Base-by-base conservation (phyloP, 2,113 vertebrate genomes). In the Alectura lathami region DNA sequence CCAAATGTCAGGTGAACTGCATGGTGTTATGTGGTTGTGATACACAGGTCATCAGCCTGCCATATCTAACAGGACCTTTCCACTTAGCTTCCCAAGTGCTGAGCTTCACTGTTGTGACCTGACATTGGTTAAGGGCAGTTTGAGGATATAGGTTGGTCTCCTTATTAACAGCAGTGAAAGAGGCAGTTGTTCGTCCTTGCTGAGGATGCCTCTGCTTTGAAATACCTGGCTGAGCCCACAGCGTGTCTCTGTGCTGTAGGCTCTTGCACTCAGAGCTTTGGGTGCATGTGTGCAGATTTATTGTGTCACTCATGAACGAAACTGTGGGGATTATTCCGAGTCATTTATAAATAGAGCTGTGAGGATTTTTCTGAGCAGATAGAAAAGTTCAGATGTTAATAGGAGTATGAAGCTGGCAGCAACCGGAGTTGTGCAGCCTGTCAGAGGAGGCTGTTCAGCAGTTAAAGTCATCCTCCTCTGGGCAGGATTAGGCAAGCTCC, bases 401-500 rank as follows among this genome's bases (percentile, higher is more conserved):
- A 80, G 32, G 43, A 62, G 36, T 22, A 14, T 29, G 68, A 51
- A 86, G 32, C 30, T 75, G 30, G 34, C 51, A 80, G 63, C 43
- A 59, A n/a, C 23, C 1, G 10, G 72, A 56, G 47, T 24, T 1
- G 0, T 60, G 48, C 75, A 85, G 30, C 64, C 0, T 1, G 40
- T 66, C 51, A 47, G 75, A 72, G 48, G 40, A 82, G 34, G 50
- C 6, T 0, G 0, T 68, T 80, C 59, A 74, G 70, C 45, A 66
- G 26, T 77, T 88, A 83, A 91, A 86, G 40, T 56, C 0, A 0
- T 80, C 68, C n/a, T 77, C 5, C 45, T 89, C 70, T 80, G 82
- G 54, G 47, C 48, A 60, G 76, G 54, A 59, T 95, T 88, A 32
- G 45, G 16, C 56, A 81, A 42, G 26, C 76, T 93, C 23, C 38